Evolutionary conservation across 2,888 invertebrate species (phyloP).

Genomic region (Acrobasis suavella): DNA sequence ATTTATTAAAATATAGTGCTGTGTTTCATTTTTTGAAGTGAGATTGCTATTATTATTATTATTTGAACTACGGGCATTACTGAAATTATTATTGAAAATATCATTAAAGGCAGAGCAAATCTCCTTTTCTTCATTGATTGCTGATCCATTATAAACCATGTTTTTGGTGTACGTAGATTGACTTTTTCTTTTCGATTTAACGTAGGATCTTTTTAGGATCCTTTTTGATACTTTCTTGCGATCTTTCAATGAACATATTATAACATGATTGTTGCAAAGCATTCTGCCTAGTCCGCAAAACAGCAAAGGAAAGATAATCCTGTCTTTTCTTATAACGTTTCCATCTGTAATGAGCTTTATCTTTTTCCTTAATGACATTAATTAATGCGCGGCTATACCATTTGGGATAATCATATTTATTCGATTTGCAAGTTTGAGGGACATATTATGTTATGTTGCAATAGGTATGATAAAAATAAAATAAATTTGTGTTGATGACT

Average conservation of each 20-base stretch:
- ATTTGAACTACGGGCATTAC: too few species aligned
- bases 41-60: too few species aligned
- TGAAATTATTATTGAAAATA: too few species aligned
- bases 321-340: neutral
- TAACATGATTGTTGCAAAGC: neutral
- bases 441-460: neutral
- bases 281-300: neutral
- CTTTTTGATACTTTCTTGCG: neutral
- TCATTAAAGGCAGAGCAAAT: too few species aligned
- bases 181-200: neutral
- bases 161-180: neutral
- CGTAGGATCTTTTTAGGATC: neutral
- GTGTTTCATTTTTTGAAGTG: too few species aligned
- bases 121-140: too few species aligned
- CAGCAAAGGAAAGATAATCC: neutral
- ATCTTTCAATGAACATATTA: neutral
- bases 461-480: too few species aligned
- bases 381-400: neutral
- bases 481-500: too few species aligned
- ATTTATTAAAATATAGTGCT: too few species aligned
- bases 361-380: slow-evolving; percentile 4
- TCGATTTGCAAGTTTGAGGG: neutral
- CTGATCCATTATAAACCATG: too few species aligned
- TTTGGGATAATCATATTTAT: neutral
- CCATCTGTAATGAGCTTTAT: neutral